Evolutionary conservation across 2,888 invertebrate genomes (phyloP).

Genomic region (Deilephila elpenor): DNA sequence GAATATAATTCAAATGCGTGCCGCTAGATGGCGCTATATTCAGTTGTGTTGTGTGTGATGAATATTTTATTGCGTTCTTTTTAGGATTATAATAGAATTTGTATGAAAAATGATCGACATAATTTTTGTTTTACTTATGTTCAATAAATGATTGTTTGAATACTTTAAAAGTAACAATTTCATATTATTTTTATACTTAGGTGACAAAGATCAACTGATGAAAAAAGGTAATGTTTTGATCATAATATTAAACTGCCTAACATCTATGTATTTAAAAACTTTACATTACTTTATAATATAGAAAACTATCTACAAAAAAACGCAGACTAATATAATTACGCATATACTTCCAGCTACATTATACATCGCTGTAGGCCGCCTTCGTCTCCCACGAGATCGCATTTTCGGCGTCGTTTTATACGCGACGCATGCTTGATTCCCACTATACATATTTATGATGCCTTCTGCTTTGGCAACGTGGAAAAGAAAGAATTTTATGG

Average conservation of each 20-base stretch:
- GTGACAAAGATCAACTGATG: too few relatives aligned
- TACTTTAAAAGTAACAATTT: too few relatives aligned
- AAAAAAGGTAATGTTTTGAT: too few relatives aligned
- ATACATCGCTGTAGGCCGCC: slow-evolving; percentile 53
- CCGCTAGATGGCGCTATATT: slow-evolving; percentile 13
- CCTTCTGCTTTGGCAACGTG: slow-evolving; percentile 64
- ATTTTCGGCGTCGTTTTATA: slow-evolving; percentile 82
- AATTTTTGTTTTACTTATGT: too few relatives aligned
- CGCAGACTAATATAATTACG: not conserved
- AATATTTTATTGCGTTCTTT: too few relatives aligned
- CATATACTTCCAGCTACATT: slow-evolving; percentile 48
- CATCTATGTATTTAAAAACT: not conserved
- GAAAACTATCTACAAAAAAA: not conserved
- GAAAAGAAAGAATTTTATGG: slow-evolving; percentile 75
- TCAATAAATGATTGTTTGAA: too few relatives aligned
- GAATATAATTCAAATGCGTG: slow-evolving; percentile 28
- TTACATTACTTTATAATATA: not conserved
- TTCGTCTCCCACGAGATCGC: slow-evolving; percentile 76
- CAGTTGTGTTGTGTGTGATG: not conserved
- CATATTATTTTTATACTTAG: too few relatives aligned
- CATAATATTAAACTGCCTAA: too few relatives aligned
- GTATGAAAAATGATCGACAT: too few relatives aligned
- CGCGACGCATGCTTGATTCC: slow-evolving; percentile 83
- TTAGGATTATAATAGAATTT: too few relatives aligned
- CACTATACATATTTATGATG: slow-evolving; percentile 83